Evolutionary conservation across 2,797 vertebrate genomes (phyloP), one percentile per base, ranked within the genome.

Genomic region (Acanthurus tractus): DNA sequence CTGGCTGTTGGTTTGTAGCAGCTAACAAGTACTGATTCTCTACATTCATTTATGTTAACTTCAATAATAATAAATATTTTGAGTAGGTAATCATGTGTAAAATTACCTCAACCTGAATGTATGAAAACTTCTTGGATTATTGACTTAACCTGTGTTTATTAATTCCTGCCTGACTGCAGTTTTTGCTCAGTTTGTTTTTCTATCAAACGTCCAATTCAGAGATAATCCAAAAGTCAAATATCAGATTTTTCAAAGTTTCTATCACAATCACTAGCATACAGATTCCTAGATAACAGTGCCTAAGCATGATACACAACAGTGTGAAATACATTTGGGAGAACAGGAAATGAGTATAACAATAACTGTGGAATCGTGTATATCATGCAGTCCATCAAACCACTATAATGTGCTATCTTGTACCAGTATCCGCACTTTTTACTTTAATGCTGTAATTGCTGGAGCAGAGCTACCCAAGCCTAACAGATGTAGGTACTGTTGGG

Each of bases 51-150:
- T 58, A 1, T 29, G 13, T 48, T 1, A 0, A 57, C 58, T 61
- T 56, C n/a, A n/a, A n/a, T n/a, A n/a, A n/a, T n/a, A n/a, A n/a
- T n/a, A n/a, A n/a, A n/a, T n/a, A n/a, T n/a, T n/a, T n/a, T 64
- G 7, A 38, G 54, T n/a, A 23, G 1, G 29, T 3, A 15, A 52
- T 36, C 20, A 22, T 70, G 23, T 68, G 74, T 73, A 0, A 72
- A 45, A 15, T 46, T 18, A 49, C 42, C 25, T 59, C 38, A 45
- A 50, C 53, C 12, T 71, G 68, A 88, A 82, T 75, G 56, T 73
- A 65, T 44, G 61, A 50, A 14, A 63, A 49, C 13, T 0, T 61
- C n/a, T 46, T 29, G 4, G 22, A 15, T 78, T 40, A 44, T 11
- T 15, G 20, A 53, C 12, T 55, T 34, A 18, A 5, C 67, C 62